Evolutionary conservation across 2,797 vertebrate species (phyloP).

Genomic region (Sebastes minor): DNA sequence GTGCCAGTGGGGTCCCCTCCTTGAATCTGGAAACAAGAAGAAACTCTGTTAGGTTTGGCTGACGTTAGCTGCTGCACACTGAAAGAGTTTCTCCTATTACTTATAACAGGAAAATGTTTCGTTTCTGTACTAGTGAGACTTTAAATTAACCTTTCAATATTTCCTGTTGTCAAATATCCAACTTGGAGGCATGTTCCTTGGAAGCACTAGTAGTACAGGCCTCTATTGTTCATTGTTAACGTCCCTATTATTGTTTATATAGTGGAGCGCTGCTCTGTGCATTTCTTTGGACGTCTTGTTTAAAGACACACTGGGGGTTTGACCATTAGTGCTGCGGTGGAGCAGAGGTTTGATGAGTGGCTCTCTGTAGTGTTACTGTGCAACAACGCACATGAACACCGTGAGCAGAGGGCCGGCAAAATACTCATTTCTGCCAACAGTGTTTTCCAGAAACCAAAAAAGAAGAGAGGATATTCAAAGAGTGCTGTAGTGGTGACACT

Average conservation of each 20-base stretch:
- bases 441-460: background rate
- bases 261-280: background rate
- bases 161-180: background rate
- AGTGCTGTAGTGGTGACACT: background rate
- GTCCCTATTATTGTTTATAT: slow-evolving; percentile 4
- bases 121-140: background rate
- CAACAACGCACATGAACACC: background rate
- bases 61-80: background rate
- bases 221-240: slow-evolving; percentile 46
- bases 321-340: background rate
- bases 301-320: slow-evolving; percentile 18
- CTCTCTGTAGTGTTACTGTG: background rate
- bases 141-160: background rate
- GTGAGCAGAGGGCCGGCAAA: background rate
- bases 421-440: background rate
- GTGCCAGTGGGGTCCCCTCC: slow-evolving; percentile 97
- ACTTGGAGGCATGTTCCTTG: background rate
- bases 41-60: background rate
- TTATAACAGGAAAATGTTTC: background rate
- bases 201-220: background rate
- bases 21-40: slow-evolving; percentile 87
- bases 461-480: background rate
- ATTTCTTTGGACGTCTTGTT: slow-evolving; percentile 25
- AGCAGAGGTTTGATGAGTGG: background rate
- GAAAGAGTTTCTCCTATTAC: background rate